phyloP scores from a whole-genome alignment of 2,888 invertebrate species.

The Lasioglossum pauxillum region DNA sequence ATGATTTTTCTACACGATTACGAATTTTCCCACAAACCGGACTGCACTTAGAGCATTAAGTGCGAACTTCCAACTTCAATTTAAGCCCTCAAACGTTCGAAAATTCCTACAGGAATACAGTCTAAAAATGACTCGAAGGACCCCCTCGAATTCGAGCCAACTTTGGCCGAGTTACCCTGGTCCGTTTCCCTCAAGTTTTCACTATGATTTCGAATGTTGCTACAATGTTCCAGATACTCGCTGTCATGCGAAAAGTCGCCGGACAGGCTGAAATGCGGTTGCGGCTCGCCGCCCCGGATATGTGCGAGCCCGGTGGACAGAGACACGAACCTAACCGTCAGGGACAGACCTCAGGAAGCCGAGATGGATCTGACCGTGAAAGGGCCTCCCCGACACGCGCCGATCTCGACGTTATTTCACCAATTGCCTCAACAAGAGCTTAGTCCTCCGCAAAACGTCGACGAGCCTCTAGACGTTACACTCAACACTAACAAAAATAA shows the following conservation, averaged over 20 bases:
- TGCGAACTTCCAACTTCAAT: too few relatives aligned
- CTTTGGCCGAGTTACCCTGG: too few relatives aligned
- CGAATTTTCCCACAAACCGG: too few relatives aligned
- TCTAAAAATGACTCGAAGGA: not conserved
- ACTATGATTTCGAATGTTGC: not conserved
- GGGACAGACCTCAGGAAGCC: conserved; percentile 79
- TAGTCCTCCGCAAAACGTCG: conserved; percentile 75
- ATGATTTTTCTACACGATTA: too few relatives aligned
- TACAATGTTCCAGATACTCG: conserved; percentile 72
- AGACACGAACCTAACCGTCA: conserved; percentile 47
- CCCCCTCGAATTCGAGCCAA: too few relatives aligned
- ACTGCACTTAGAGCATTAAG: too few relatives aligned
- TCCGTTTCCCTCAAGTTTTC: too few relatives aligned
- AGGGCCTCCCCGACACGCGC: conserved; percentile 74
- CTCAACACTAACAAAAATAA: conserved; percentile 79
- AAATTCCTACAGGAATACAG: not conserved
- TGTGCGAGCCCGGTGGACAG: conserved; percentile 73
- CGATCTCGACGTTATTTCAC: conserved; percentile 76
- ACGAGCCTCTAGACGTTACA: conserved; percentile 82
- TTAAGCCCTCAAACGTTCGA: not conserved
- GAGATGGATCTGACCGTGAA: conserved; percentile 83
- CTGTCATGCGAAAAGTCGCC: conserved; percentile 80
- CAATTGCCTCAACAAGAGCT: conserved; percentile 76
- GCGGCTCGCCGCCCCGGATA: conserved; percentile 76
- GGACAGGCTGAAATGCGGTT: conserved; percentile 79